Base-by-base conservation (phyloP, 2,888 invertebrate genomes). In the Uropetala carovei region DNA sequence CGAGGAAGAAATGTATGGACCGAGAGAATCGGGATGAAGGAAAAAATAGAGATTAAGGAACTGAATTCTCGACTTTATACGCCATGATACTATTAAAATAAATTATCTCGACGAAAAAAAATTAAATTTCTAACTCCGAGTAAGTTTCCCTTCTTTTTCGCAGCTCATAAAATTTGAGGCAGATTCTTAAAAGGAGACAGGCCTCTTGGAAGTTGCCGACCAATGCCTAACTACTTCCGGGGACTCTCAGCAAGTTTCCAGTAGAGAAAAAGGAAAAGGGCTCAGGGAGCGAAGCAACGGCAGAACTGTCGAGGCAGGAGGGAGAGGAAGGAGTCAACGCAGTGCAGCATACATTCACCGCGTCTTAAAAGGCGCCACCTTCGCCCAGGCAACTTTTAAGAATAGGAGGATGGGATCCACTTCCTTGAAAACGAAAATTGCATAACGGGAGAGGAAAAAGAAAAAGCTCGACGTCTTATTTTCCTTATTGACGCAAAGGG, bases 221-320 rank as follows among this genome's bases (percentile, higher is more conserved):
- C 89, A 64, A 89, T 89, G 60, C 89, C 89, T 89, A 89, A 89
- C 89, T 89, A 89, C 89, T 89, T 89, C 89, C 89, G 89, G 22
- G 56, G 68, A 43, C 64, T 64, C 86, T 89, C 64, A 43, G 43
- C 56, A 64, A 89, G 89, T 89, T 89, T 89, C 64, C 10, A 9
- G 30, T 16, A 60, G 64, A n/a, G 43, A 89, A 64, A 89, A 43
- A 89, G 89, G 64, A 27, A 18, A 7, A 68, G n/a, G 89, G 18
- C 60, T 43, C 60, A 43, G 43, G 11, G 30, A 43, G 64, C 60
- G 86, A 27, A 18, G 59, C 22, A 14, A 27, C 59, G 30, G 86
- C 8, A 27, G 30, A 86, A 30, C n/a, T 9, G 86, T 30, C 14
- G 60, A 43, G 57, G 30, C 0, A 16, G 30, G 59, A 59, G 30